Conservation (phyloP, 2,113 vertebrate genomes). For the Microtus oregoni region DNA sequence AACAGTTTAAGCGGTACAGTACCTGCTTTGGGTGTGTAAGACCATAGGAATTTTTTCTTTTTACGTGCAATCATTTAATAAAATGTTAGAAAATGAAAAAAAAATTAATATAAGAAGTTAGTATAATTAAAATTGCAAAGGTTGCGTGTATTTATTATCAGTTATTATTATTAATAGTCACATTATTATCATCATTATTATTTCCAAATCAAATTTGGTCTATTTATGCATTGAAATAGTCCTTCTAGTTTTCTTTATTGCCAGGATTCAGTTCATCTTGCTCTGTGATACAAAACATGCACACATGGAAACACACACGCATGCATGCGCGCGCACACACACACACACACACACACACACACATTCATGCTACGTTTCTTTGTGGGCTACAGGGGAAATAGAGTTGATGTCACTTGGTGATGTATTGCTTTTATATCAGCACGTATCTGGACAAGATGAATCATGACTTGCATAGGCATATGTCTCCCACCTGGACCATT, state of each 20-base stretch:
- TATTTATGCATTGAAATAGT: background rate
- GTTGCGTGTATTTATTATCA: background rate
- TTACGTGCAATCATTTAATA: background rate
- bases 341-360: too few species aligned
- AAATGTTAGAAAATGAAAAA: conserved; percentile 17
- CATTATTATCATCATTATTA: background rate
- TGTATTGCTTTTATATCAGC: background rate
- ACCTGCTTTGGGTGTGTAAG: background rate
- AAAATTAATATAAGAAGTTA: background rate
- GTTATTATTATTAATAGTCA: background rate
- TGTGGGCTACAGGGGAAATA: background rate
- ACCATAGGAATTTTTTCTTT: background rate
- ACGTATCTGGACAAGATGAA: conserved; percentile 20
- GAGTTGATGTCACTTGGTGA: background rate
- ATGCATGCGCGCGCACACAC: background rate
- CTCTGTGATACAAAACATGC: too few species aligned
- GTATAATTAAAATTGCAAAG: background rate
- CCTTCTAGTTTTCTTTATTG: background rate
- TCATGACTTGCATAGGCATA: background rate
- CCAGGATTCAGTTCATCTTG: background rate
- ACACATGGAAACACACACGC: background rate
- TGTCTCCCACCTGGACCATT: conserved; percentile 53
- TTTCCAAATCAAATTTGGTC: conserved; percentile 14
- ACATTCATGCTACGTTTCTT: background rate
- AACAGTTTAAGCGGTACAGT: background rate